Evolutionary conservation across 2,113 vertebrate species (phyloP).

Genomic region (Megaleporinus macrocephalus): DNA sequence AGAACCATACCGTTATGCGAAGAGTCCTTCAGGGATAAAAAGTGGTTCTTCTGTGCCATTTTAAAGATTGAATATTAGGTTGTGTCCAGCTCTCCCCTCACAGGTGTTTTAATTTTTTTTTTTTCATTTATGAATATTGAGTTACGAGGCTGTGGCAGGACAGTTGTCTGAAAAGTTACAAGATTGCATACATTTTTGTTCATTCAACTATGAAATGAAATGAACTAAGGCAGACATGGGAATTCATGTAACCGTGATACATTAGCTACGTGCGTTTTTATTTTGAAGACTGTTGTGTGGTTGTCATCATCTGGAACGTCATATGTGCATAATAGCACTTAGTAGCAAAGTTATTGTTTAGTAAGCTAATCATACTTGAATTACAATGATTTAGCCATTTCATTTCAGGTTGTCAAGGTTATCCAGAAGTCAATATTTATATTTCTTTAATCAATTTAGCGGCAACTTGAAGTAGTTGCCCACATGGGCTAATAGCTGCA

Average conservation of each 20-base stretch:
- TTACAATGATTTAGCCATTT: not conserved
- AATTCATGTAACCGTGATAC: not conserved
- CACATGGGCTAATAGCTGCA: not conserved
- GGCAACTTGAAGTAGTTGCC: not conserved
- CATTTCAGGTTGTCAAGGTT: not conserved
- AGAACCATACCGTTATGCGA: too few relatives aligned
- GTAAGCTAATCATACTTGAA: not conserved
- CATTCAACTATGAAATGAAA: not conserved
- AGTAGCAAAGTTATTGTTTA: not conserved
- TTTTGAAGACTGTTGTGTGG: not conserved
- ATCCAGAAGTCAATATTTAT: not conserved
- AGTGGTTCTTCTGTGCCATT: too few relatives aligned
- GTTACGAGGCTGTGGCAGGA: too few relatives aligned
- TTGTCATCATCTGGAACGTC: not conserved
- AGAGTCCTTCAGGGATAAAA: too few relatives aligned
- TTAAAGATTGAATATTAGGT: too few relatives aligned
- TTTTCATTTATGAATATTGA: too few relatives aligned
- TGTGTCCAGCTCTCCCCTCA: too few relatives aligned
- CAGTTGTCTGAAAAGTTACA: too few relatives aligned
- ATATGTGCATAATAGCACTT: not conserved
- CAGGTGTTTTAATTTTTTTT: too few relatives aligned
- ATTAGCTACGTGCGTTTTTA: not conserved
- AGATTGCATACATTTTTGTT: not conserved
- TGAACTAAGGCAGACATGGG: not conserved
- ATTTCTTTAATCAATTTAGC: not conserved